Evolutionary conservation across 2,888 invertebrate species (phyloP), one percentile per base, ranked within the genome.

Genomic region (Trachelus stipa): DNA sequence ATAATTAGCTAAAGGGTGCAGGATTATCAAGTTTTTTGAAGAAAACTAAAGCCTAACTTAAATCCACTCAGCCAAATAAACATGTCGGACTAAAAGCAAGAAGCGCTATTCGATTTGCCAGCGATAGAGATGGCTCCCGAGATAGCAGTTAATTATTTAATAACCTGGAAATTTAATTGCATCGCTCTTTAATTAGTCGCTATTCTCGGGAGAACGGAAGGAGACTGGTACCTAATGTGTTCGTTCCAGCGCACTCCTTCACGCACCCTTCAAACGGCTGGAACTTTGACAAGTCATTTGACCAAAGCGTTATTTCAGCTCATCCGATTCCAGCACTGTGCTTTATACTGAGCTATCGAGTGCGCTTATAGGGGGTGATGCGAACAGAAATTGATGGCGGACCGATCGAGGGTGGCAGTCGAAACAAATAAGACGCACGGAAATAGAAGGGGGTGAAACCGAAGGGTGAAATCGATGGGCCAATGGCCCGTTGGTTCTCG

Each of bases 131-230:
- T 81, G 79, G 79, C 79, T 82, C 80, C 77, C 81, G 79, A 81
- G 84, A 87, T 84, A 85, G 84, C 83, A 86, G 87, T 89, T 90
- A 89, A 89, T 89, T 89, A 89, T 88, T 89, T 87, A 90, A 89
- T 88, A 89, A 90, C 85, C 86, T 85, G 87, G 87, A 88, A 89
- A 89, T 87, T 89, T 88, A 89, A 89, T 89, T 87, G 85, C 83
- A 83, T 84, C 79, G 83, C 79, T 85, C 79, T 83, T 88, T 87
- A 87, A 88, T 89, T 87, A 87, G 86, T 81, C 79, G 15, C 56
- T 9, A 56, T 56, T 56, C 56, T 56, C 23, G 56, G 23, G 9
- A 56, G 23, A 9, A 9, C 56, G 23, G 23, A 56, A 23, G 9
- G 23, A 23, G 56, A 23, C 6, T 15, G 1, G 40, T 15, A 40